A percentile compares a stretch with the other conserved stretches of the same genome.
phyloP scores from a whole-genome alignment of 2,888 invertebrate species.

The Lutraria lutraria region DNA sequence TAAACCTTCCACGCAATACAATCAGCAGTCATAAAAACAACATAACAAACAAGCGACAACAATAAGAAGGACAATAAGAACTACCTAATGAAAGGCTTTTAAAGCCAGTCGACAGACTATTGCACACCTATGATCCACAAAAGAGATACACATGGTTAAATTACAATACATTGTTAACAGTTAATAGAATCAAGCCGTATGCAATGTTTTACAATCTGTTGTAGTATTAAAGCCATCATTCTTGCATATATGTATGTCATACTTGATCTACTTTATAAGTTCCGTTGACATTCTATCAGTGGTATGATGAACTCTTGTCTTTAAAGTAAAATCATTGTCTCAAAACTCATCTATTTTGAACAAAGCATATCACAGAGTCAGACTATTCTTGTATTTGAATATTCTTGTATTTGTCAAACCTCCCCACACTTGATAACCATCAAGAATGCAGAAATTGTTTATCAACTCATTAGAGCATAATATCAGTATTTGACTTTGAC shows the following conservation, averaged over 20 bases:
- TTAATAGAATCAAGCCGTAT: background rate
- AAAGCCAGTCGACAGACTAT: background rate
- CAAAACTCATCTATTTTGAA: background rate
- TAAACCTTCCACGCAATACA: background rate
- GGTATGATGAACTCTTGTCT: background rate
- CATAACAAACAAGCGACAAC: background rate
- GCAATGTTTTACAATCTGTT: background rate
- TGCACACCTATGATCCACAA: background rate
- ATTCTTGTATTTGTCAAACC: too few species aligned
- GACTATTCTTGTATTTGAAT: too few species aligned
- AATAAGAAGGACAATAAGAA: background rate
- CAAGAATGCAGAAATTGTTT: background rate
- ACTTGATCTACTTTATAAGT: background rate
- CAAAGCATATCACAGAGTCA: too few species aligned
- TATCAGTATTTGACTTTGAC: background rate
- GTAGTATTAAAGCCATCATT: background rate
- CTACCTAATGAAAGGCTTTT: background rate
- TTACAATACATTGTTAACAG: constrained; percentile 6
- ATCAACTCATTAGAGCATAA: background rate
- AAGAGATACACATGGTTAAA: background rate
- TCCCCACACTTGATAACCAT: background rate
- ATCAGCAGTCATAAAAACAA: background rate
- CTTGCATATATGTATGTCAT: background rate
- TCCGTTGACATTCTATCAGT: background rate
- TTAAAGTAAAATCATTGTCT: background rate